These are phyloP conservation scores for Strix aluco DNA, from an alignment of 2,113 vertebrate species.

Conservation along the genomic window DNA sequence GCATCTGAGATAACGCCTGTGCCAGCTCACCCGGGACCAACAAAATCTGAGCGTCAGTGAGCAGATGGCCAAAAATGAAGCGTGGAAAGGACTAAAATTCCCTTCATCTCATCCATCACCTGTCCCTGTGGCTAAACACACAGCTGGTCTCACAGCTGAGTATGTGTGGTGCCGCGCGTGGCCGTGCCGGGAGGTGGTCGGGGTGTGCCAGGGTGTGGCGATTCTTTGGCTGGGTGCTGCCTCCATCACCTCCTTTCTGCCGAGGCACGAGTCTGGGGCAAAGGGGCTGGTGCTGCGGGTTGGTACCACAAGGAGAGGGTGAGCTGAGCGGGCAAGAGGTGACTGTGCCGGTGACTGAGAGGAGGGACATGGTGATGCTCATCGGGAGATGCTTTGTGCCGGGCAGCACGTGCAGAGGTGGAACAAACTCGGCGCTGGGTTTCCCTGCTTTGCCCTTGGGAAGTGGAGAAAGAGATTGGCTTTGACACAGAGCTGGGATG, in stretches of 20 bases:
- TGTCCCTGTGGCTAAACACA: not conserved
- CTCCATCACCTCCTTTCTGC: not conserved
- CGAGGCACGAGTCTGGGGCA: fast-evolving
- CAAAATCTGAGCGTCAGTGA: conserved; percentile 8
- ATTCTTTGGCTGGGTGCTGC: not conserved
- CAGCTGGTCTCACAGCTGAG: conserved; percentile 40
- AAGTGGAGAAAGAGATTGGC: not conserved
- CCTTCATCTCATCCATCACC: not conserved
- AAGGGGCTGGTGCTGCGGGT: not conserved
- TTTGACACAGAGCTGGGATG: not conserved
- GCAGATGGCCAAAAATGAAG: conserved; percentile 35
- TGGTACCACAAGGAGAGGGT: not conserved
- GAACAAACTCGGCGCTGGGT: fast-evolving
- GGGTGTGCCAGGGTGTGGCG: not conserved
- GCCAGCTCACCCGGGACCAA: conserved; percentile 33
- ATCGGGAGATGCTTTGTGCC: not conserved
- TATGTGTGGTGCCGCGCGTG: not conserved
- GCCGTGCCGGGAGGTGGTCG: not conserved
- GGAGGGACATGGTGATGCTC: not conserved
- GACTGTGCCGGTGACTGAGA: not conserved
- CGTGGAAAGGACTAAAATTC: not conserved
- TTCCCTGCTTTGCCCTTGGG: not conserved
- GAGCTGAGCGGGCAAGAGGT: not conserved
- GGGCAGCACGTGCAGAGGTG: fast-evolving
- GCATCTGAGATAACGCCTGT: conserved; percentile 22